Evolutionary conservation across 2,888 invertebrate species (phyloP).

Genomic region (Stenchaetothrips biformis): DNA sequence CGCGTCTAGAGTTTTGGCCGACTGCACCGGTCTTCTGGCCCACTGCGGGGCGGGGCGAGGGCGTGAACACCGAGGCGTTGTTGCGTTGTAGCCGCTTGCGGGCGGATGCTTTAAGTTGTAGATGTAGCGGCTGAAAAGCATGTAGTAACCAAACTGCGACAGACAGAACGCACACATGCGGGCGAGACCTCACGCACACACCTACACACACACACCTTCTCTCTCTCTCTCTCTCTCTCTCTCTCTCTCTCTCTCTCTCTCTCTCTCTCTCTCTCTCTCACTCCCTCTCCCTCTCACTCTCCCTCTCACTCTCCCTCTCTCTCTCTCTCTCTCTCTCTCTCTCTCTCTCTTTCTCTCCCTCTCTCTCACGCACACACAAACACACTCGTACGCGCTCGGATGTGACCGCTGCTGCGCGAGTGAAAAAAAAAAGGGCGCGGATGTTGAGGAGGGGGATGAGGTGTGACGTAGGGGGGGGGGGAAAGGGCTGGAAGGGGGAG

Average conservation of each 20-base stretch:
- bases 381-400: background rate
- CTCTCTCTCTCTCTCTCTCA: constrained; percentile 1
- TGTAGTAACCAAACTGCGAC: too few species aligned
- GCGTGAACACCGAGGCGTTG: too few species aligned
- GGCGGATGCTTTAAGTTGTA: too few species aligned
- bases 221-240: background rate
- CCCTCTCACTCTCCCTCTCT: background rate
- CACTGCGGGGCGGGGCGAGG: too few species aligned
- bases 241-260: background rate
- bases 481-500: too few species aligned
- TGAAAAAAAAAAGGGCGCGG: background rate
- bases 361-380: background rate
- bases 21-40: too few species aligned
- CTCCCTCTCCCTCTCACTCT: background rate
- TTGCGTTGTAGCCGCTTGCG: too few species aligned
- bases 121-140: too few species aligned
- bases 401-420: background rate
- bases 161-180: too few species aligned
- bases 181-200: too few species aligned
- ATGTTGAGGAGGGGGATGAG: background rate
- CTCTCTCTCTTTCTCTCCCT: background rate
- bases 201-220: too few species aligned
- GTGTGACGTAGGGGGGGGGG: background rate
- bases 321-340: background rate
- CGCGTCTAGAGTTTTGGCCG: too few species aligned